phyloP scores from a whole-genome alignment of 2,888 invertebrate genomes.

The Bedellia somnulentella region DNA sequence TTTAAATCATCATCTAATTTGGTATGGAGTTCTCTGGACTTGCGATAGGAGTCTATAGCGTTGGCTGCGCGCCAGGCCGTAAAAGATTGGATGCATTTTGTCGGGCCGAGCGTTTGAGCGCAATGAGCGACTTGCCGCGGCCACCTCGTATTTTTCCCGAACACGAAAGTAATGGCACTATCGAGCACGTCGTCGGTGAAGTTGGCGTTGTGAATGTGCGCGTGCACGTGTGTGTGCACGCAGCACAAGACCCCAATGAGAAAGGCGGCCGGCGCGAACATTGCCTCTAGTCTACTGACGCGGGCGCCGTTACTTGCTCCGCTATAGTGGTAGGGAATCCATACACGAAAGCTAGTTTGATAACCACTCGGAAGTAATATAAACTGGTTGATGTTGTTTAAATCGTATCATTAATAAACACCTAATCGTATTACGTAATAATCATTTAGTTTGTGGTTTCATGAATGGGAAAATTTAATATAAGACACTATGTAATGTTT shows the following conservation, averaged over 20 bases:
- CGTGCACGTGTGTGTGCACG: conserved; percentile 21
- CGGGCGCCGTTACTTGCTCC: not conserved
- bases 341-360: not conserved
- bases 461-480: no score
- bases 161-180: conserved; percentile 13
- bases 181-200: conserved; percentile 8
- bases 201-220: conserved; percentile 7
- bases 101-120: conserved; percentile 30
- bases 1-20: conserved; percentile 25
- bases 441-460: no score
- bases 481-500: no score
- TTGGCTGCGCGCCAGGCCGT: conserved; percentile 52
- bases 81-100: conserved; percentile 60
- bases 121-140: conserved; percentile 18
- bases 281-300: conserved; percentile 40
- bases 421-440: no score
- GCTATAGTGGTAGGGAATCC: not conserved
- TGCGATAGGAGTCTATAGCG: conserved; percentile 17
- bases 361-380: not conserved
- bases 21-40: conserved; percentile 12
- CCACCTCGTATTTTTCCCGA: conserved; percentile 15
- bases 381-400: no score
- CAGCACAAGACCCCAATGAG: conserved; percentile 25
- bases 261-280: conserved; percentile 44
- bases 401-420: no score